Evolutionary conservation across 2,113 vertebrate species (phyloP), one percentile per base, ranked within the genome.

Genomic region (Entelurus aequoreus): DNA sequence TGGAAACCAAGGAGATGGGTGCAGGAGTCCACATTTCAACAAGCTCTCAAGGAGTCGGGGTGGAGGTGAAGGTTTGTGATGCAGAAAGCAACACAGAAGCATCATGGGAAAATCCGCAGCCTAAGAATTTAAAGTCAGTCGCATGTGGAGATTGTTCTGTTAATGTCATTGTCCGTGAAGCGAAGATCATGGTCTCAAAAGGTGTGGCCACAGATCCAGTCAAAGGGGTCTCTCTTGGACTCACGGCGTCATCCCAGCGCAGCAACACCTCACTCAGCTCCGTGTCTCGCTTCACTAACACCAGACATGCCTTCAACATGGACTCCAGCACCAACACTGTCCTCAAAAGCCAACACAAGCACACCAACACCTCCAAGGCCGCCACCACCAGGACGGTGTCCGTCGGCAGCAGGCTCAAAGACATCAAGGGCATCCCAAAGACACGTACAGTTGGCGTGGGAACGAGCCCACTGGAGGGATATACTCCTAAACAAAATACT

Each of bases 71-170:
- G 0, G 0, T 90, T 53, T 75, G 88, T 6, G 91, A 96, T 72
- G 84, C 67, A 0, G 92, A 90, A 9, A 57, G 90, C 74, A 93
- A 94, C 82, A 96, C 94, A 0, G 91, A 92, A n/a, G 79, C 79
- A 47, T 80, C 5, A 0, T 59, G 77, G 10, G 79, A 79, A 0
- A 48, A 71, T 55, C 53, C 54, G 0, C 54, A 54, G 0, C 63
- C 82, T 7, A 47, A 50, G 13, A 82, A 85, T 0, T 76, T 83
- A 56, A 81, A 76, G 42, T 93, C 94, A 0, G 82, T 95, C 1
- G 93, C 91, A 37, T 94, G 92, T 0, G 95, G 92, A 4, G 93
- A 95, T 49, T 93, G 88, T 71, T 91, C 87, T 0, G 81, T 94
- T 4, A 54, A 94, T 0, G 90, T 91, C 63, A 79, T 69, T 0